Conservation (phyloP, 1,140 invertebrate species). For the Sweltsa coloradensis region DNA sequence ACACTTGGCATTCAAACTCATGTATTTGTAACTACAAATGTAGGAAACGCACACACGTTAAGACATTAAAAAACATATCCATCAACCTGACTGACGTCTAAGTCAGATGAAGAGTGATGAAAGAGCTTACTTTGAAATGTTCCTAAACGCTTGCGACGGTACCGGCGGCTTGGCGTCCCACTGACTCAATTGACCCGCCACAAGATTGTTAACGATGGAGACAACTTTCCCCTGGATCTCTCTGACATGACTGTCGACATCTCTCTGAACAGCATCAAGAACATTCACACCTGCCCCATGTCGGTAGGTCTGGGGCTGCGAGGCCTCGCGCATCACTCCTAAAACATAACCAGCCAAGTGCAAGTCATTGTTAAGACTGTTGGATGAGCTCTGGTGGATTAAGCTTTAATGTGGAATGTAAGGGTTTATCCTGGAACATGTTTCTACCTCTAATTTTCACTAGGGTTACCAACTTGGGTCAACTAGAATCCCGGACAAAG, state of each 20-base stretch:
- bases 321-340: too few species aligned
- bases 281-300: constrained; percentile 24
- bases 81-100: neutral
- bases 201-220: constrained; percentile 71
- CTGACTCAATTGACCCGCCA: constrained; percentile 56
- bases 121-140: constrained; percentile 55
- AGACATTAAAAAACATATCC: neutral
- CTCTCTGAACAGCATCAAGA: constrained; percentile 56
- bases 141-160: constrained; percentile 83
- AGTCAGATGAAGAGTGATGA: too few species aligned
- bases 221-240: constrained; percentile 88
- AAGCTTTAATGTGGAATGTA: too few species aligned
- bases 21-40: neutral
- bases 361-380: too few species aligned
- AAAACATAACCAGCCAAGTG: too few species aligned
- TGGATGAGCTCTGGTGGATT: too few species aligned
- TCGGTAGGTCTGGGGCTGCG: neutral
- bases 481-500: too few species aligned
- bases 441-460: too few species aligned
- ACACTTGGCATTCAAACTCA: neutral
- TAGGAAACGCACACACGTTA: neutral
- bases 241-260: constrained; percentile 77
- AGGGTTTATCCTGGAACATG: too few species aligned
- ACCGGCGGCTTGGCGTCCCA: constrained; percentile 94
- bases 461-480: too few species aligned